Percentiles rank a stretch among this genome's conserved stretches.
Evolutionary conservation across 2,797 vertebrate species (phyloP).

Genomic region (Neosilurus hyrtlii): DNA sequence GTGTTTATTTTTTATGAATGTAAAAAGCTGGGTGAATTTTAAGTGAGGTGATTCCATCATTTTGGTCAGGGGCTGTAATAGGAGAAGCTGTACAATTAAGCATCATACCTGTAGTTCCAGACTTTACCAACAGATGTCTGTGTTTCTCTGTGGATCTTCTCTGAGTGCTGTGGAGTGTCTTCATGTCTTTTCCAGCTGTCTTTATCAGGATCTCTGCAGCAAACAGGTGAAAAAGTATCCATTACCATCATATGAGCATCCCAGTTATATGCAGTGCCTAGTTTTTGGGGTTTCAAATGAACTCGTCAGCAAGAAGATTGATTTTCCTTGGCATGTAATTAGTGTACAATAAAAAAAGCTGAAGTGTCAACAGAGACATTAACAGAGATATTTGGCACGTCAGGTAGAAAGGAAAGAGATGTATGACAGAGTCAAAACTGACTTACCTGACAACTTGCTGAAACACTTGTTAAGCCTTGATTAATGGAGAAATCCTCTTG

Average conservation of each 20-base stretch:
- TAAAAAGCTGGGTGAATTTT: no score
- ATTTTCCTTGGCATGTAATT: slow-evolving; percentile 15
- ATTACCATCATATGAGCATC: background rate
- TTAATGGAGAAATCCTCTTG: background rate
- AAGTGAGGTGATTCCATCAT: no score
- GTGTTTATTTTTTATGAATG: no score
- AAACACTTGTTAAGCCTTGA: slow-evolving; percentile 19
- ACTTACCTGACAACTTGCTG: slow-evolving; percentile 22
- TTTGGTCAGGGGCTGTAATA: background rate
- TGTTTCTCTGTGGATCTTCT: slow-evolving; percentile 1
- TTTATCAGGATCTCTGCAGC: slow-evolving; percentile 1
- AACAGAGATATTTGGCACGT: slow-evolving; percentile 12
- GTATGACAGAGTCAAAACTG: background rate
- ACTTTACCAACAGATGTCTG: slow-evolving; percentile 31
- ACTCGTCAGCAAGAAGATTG: slow-evolving; percentile 7
- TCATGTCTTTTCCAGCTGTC: background rate
- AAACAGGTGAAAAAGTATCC: slow-evolving; percentile 19
- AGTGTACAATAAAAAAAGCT: background rate
- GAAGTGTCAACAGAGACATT: slow-evolving; percentile 14
- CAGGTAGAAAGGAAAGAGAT: background rate
- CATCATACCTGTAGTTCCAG: slow-evolving; percentile 26
- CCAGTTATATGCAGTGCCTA: background rate
- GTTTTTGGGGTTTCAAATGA: background rate
- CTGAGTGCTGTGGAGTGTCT: background rate
- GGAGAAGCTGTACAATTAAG: background rate